Base-by-base conservation (phyloP, 2,113 vertebrate genomes). In the Mormyrus iriodes region DNA sequence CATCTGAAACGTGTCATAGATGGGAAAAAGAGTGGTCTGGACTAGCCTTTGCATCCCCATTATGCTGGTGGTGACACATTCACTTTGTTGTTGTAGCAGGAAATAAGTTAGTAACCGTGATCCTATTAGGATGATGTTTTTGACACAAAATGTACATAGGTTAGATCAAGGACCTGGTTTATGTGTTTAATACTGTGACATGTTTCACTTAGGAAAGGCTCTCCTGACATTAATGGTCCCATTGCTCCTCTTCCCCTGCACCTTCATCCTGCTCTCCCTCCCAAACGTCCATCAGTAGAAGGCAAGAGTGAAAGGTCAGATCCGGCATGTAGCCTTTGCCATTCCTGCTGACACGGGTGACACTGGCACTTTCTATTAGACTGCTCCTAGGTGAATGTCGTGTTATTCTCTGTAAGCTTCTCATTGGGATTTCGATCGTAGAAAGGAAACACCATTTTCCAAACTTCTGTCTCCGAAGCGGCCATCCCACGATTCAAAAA, bases 221-320 rank as follows among this genome's bases (percentile, higher is more conserved):
- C 94, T 85, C 91, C 91, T 27, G 94, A 95, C 91, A 94, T 93
- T 84, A 94, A 95, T 24, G 94, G 94, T 88, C 94, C 95, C 85
- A 87, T 95, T 86, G 92, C 95, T 91, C 94, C 95, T 0, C 93
- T 95, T 51, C 94, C 95, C 86, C 90, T 95, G 69, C 94, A 95
- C 89, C 94, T 95, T 17, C 95, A 96, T 88, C 95, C 95, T 1
- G 91, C 95, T 85, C 92, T 93, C 39, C 90, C 91, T 84, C 88
- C 89, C 73, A 92, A 92, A 88, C 90, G 86, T 21, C 89, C 85
- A 12, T 83, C 89, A 1, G 69, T 91, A 88, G 90, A 92, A 52
- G n/a, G 89, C 85, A 91, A 91, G 84, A 93, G 90, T 88, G 91
- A 91, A 84, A 92, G 90, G 91, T 90, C 85, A 88, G 90, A 76